Evolutionary conservation across 2,888 invertebrate genomes (phyloP), one percentile per base, ranked within the genome.

Genomic region (Agonopterix subpropinquella): DNA sequence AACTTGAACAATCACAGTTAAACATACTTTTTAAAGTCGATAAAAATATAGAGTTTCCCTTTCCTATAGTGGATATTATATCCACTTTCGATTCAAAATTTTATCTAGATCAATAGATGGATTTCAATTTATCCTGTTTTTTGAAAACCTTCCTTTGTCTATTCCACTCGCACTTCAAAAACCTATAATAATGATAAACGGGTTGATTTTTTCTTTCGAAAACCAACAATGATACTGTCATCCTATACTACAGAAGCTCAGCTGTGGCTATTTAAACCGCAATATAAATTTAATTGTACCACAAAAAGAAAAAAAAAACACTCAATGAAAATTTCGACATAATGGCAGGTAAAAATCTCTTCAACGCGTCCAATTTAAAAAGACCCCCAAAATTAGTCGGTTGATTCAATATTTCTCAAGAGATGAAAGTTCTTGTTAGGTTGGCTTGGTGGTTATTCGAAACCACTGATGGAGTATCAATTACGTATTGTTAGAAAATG

Each of bases 401-500:
- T 45, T 15, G 13, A 28, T 41, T 48, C 44, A 47, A 52, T 47
- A 52, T 7, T n/a, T 13, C 46, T 18, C 44, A 53, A 49, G 37
- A 53, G 53, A 48, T 59, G 57, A 59, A 46, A 56, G 55, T 44
- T 55, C 63, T 52, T 52, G 28, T 39, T 48, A 61, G 37, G 44
- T 54, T 70, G 73, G 77, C 47, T 50, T 43, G 4, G 36, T 51
- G 51, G 73, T 70, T 67, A 77, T 78, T 75, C 61, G 71, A 79
- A 77, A 78, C 79, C 80, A 68, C 63, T 73, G 68, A 67, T 70
- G 66, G 71, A 70, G 73, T 84, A 84, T 84, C 85, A 72, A 84
- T 85, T 84, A 84, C 85, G 64, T 52, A 77, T 81, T 85, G 80
- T 80, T 67, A 54, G 63, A 64, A 18, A 69, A 69, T 73, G 67